A percentile compares a stretch with the other conserved stretches of the same genome.
These are phyloP conservation scores for Lordiphosa clarofinis DNA, from an alignment of 1,140 invertebrate species.

Conservation along the genomic window DNA sequence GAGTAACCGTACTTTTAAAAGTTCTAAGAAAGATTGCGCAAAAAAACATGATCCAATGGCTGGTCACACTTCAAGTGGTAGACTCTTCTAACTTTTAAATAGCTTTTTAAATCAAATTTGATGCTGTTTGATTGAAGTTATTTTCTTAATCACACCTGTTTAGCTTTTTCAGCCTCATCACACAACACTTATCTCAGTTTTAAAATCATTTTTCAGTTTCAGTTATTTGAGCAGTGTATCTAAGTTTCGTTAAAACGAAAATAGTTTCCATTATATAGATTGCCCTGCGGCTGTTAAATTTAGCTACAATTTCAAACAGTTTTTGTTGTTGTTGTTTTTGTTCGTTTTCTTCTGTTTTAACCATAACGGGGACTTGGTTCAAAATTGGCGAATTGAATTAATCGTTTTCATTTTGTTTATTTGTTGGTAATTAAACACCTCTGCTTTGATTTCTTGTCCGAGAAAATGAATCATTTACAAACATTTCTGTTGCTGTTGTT, in stretches of 20 bases:
- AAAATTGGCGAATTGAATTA: slow-evolving; percentile 77
- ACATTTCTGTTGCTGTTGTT: slow-evolving; percentile 20
- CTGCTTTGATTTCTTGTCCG: slow-evolving; percentile 72
- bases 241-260: not conserved
- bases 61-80: too few species aligned
- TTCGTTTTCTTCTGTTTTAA: slow-evolving; percentile 33
- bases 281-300: slow-evolving; percentile 58
- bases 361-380: slow-evolving; percentile 66
- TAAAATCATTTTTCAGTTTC: too few species aligned
- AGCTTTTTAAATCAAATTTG: too few species aligned
- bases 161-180: too few species aligned
- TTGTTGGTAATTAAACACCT: slow-evolving; percentile 78
- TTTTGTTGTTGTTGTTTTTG: slow-evolving; percentile 25
- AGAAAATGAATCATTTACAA: slow-evolving; percentile 74
- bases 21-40: too few species aligned
- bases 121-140: too few species aligned
- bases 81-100: too few species aligned
- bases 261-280: slow-evolving; percentile 29
- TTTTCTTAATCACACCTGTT: too few species aligned
- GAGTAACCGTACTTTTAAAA: too few species aligned
- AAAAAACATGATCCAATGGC: too few species aligned
- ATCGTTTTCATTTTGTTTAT: slow-evolving; percentile 77
- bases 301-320: slow-evolving; percentile 68
- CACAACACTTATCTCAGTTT: too few species aligned
- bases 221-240: too few species aligned